A percentile compares a stretch with the other conserved stretches of the same genome.
phyloP scores from a whole-genome alignment of 2,113 vertebrate genomes.

The Rhea americana region DNA sequence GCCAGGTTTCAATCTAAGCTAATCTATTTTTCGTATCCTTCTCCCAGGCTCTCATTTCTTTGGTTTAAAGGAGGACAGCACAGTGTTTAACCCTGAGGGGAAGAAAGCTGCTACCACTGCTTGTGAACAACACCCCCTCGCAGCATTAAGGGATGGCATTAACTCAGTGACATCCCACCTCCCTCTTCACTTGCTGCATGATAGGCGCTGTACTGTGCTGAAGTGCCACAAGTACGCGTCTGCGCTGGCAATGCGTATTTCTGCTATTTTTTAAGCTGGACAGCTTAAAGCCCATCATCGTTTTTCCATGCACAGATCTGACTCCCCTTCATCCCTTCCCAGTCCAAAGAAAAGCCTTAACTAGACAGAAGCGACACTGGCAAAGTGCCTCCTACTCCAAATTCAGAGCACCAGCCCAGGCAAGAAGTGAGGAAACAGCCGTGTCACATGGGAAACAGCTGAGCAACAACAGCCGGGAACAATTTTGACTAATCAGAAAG shows the following conservation, averaged over 20 bases:
- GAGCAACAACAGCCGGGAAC: slow-evolving; percentile 24
- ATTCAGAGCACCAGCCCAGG: not conserved
- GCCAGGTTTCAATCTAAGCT: slow-evolving; percentile 23
- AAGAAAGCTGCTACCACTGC: not conserved
- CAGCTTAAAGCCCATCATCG: not conserved
- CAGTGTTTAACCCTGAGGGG: not conserved
- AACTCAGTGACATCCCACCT: not conserved
- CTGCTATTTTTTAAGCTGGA: not conserved
- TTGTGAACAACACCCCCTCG: fast-evolving
- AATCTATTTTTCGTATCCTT: slow-evolving; percentile 38
- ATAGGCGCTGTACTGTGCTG: not conserved
- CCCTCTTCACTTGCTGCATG: fast-evolving
- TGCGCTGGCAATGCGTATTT: not conserved
- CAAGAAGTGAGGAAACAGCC: not conserved
- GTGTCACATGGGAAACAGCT: slow-evolving; percentile 20
- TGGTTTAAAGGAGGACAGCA: not conserved
- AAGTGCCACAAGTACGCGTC: not conserved
- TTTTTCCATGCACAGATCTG: not conserved
- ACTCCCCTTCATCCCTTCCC: not conserved
- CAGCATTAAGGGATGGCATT: not conserved
- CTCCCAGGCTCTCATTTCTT: not conserved
- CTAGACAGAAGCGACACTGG: not conserved
- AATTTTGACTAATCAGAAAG: slow-evolving; percentile 9
- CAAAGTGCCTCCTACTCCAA: not conserved
- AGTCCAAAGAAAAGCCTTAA: not conserved